Evolutionary conservation across 2,113 vertebrate species (phyloP), one percentile per base, ranked within the genome.

Genomic region (Microtus montanus): DNA sequence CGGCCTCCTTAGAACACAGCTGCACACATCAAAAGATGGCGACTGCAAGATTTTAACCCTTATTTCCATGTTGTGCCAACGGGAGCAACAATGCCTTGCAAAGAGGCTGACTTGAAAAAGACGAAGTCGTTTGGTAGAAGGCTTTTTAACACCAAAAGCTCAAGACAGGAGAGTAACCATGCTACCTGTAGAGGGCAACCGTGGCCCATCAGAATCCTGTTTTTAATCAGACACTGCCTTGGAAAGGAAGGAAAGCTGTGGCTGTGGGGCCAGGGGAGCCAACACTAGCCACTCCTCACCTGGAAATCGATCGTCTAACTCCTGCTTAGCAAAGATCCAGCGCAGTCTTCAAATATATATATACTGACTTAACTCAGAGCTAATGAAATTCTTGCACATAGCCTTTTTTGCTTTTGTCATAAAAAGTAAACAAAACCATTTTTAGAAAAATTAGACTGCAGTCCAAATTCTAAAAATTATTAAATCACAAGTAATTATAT

Each of bases 131-230:
- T 61, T 7, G 0, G 22, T n/a, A 11, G 63, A 93, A 93, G 49
- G 28, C 24, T 22, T 58, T 93, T 82, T 20, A 38, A 70, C 20
- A 15, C 22, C 22, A 61, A 70, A 87, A 95, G 73, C 24, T 41
- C 4, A 78, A 47, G n/a, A 35, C 5, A 89, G 77, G 13, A 92
- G 63, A 61, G 17, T 20, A 74, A n/a, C 1, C 0, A 8, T 91
- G 4, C 74, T 33, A 63, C 58, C 97, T 88, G 91, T 26, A 97
- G 97, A 91, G 89, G 96, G 95, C 93, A 88, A 47, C 52, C 64
- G 75, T 47, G 58, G n/a, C 24, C 58, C 87, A 68, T 61, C 20
- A 89, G 52, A 85, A 93, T 71, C 52, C 11, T 0, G 35, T 8
- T 89, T 35, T 83, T 13, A 41, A 0, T 66, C 15, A 7, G 14